phyloP scores from a whole-genome alignment of 2,888 invertebrate genomes.

The Erebia ligea region DNA sequence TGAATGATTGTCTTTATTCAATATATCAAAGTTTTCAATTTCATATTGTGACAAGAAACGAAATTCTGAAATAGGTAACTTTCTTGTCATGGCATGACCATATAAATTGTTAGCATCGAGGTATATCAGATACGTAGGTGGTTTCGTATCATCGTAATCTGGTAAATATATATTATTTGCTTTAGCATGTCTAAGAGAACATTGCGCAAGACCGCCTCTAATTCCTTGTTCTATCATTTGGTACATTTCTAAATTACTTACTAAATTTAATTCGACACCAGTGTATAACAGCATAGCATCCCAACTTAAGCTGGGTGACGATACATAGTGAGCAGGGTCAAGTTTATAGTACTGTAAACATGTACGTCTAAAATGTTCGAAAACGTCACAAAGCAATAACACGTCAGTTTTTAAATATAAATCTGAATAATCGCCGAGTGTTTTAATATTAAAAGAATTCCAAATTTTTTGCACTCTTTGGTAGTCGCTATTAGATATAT shows the following conservation, averaged over 20 bases:
- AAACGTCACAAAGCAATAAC: conserved; percentile 44
- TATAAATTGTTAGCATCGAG: background rate
- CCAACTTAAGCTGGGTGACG: conserved; percentile 32
- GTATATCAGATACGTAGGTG: background rate
- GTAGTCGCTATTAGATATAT: background rate
- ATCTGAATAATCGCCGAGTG: conserved; percentile 28
- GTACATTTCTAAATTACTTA: conserved; percentile 41
- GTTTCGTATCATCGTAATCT: conserved; percentile 36
- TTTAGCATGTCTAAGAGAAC: conserved; percentile 42
- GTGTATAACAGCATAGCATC: conserved; percentile 1
- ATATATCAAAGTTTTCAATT: background rate
- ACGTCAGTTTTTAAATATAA: conserved; percentile 45
- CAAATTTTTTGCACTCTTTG: background rate
- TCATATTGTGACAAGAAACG: background rate
- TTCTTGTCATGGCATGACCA: background rate
- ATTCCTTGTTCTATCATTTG: conserved; percentile 43
- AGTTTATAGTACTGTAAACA: conserved; percentile 43
- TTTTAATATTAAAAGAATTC: background rate
- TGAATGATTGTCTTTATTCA: background rate
- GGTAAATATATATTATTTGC: conserved; percentile 45
- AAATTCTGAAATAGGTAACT: background rate
- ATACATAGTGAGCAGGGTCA: conserved; percentile 44
- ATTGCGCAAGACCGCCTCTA: conserved; percentile 42
- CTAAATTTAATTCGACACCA: background rate
- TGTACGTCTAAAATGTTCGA: conserved; percentile 46